Base-by-base conservation (phyloP, 2,113 vertebrate genomes). In the Xyliphius kryptos region DNA sequence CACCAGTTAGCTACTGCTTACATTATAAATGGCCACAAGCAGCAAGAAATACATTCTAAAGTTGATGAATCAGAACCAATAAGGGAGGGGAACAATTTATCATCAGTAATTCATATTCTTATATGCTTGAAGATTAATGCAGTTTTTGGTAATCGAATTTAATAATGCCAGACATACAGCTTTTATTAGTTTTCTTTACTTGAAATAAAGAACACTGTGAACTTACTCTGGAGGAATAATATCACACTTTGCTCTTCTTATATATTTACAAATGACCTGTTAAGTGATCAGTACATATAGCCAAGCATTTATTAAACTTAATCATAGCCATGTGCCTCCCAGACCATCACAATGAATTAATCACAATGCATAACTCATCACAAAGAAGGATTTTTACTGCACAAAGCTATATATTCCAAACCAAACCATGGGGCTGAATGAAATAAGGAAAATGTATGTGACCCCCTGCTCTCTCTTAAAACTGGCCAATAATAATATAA, bases 1-100 rank as follows among this genome's bases (percentile, higher is more conserved):
- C 61, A 47, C 54, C 63, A 72, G 58, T 66, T 69, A 72, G 66
- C 69, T 75, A 69, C 66, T 69, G 62, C 63, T 72, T 69, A 66
- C 66, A 67, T 67, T 72, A 63, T 51, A 60, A 63, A 63, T 67
- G 53, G 67, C 74, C 67, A 60, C 73, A 72, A 75, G 67, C 57
- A 66, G 22, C 54, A 58, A 51, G n/a, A n/a, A 49, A 57, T 61
- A 49, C 48, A 46, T 49, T 49, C 62, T 36, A 55, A 54, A 56
- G 54, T 63, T 66, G 63, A 62, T 52, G 57, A 72, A 72, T 66
- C 46, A 43, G 22, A 13, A 2, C 56, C 13, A 41, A 12, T 22
- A 32, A 16, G 43, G 37, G 55, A 21, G 53, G 55, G 44, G 53
- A 20, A 26, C 43, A 44, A n/a, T n/a, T n/a, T n/a, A n/a, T n/a